Evolutionary conservation across 2,797 vertebrate genomes (phyloP), one percentile per base, ranked within the genome.

Genomic region (Enteromius fasciolatus): DNA sequence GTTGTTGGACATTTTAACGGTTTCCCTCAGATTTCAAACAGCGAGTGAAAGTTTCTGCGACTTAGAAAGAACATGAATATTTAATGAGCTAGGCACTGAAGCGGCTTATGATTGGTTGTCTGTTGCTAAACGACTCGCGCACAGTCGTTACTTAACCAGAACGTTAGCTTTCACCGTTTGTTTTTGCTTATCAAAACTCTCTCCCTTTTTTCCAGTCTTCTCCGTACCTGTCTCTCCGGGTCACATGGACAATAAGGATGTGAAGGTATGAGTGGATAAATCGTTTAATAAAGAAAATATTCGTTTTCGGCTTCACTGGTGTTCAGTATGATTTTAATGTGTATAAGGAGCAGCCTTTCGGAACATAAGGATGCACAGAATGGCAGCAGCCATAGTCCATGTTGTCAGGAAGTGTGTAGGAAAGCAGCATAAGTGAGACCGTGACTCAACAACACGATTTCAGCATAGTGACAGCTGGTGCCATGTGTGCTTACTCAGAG

Each of bases 231-330:
- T 93, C 89, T 90, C 91, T 83, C 86, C 88, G 25, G 84, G 90
- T 92, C 90, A 90, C 89, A 89, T 90, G 91, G 93, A 94, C 85
- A 90, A 90, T 87, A 92, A 92, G 17, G 94, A 95, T 83, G 90
- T 92, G 23, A 85, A 94, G 93, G 94, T 95, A 92, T 59, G 80
- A 14, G 5, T 48, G 46, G 36, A 46, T 50, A 33, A 73, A 59
- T 31, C 41, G 8, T 41, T 23, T 36, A 8, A 68, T 20, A 41
- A 23, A 44, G 10, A 25, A 25, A 50, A 50, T 72, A 10, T 18
- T 72, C 3, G 28, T 31, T 18, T 72, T 25, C 31, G 25, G 14
- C n/a, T 31, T 39, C 5, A 25, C 31, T 18, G 17, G 3, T 66
- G 23, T 31, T 3, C 33, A 18, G 23, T 46, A 20, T 46, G 11